Percentiles rank a stretch among this genome's conserved stretches.
Evolutionary conservation across 2,113 vertebrate species (phyloP).

Genomic region (Alethe castanea): DNA sequence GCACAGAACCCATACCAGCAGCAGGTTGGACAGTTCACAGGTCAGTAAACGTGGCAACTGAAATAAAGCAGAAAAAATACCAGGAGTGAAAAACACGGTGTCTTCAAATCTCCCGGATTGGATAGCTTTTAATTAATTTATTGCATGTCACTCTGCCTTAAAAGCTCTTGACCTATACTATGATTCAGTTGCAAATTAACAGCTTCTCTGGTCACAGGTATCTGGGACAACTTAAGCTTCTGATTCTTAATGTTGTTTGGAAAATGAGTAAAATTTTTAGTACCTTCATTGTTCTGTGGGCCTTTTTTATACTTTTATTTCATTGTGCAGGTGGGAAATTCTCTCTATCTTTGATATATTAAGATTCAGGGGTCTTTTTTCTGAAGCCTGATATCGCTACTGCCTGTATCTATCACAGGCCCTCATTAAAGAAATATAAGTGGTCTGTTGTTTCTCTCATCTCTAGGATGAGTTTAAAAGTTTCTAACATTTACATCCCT

Average conservation of each 20-base stretch:
- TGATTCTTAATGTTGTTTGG: neutral
- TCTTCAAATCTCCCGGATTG: neutral
- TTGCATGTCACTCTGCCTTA: neutral
- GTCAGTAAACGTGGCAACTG: conserved; percentile 34
- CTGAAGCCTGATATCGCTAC: neutral
- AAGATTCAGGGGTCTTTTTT: neutral
- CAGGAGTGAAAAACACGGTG: neutral
- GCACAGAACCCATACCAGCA: conserved; percentile 86
- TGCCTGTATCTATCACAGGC: neutral
- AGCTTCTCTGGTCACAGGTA: neutral
- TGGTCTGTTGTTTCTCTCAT: neutral
- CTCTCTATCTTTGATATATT: neutral
- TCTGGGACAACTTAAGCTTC: neutral
- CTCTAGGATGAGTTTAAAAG: neutral
- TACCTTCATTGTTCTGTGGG: neutral
- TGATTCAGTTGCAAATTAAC: neutral
- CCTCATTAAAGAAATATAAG: neutral
- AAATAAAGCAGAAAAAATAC: neutral
- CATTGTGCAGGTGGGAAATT: neutral
- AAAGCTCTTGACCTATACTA: neutral
- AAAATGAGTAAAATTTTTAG: neutral
- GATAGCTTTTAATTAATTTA: conserved; percentile 2
- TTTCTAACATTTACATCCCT: neutral
- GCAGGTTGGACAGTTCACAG: conserved; percentile 86
- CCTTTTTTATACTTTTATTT: neutral